Conservation (phyloP, 2,888 invertebrate genomes). For the Leptopterna dolabrata region DNA sequence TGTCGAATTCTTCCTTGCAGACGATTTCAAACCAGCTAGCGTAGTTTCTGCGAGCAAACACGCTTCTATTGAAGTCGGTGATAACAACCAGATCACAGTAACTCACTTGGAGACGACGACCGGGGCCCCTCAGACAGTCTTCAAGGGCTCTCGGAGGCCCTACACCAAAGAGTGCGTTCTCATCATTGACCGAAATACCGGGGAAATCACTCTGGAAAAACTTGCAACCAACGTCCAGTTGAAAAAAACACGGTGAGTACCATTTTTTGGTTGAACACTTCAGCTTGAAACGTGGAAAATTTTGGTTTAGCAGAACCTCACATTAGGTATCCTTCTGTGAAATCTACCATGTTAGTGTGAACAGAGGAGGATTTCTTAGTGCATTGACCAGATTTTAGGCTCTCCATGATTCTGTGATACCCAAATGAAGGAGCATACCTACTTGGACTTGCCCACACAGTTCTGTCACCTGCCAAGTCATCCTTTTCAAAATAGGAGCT, state of each 20-base stretch:
- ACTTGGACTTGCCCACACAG: too few relatives aligned
- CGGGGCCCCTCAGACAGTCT: constrained; percentile 90
- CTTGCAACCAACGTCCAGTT: constrained; percentile 91
- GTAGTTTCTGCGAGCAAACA: constrained; percentile 93
- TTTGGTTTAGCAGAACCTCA: neutral
- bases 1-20: constrained; percentile 69
- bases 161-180: constrained; percentile 95
- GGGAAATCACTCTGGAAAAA: constrained; percentile 93
- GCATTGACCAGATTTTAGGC: too few relatives aligned
- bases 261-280: neutral
- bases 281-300: neutral
- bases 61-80: constrained; percentile 90
- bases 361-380: too few relatives aligned
- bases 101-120: constrained; percentile 90
- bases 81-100: constrained; percentile 88
- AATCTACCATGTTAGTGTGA: too few relatives aligned
- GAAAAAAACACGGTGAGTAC: constrained; percentile 85
- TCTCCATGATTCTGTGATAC: too few relatives aligned
- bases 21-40: constrained; percentile 99
- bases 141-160: constrained; percentile 92
- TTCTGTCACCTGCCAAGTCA: too few relatives aligned
- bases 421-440: too few relatives aligned
- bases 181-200: constrained; percentile 91
- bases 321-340: too few relatives aligned
- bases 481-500: too few relatives aligned